Conservation (phyloP, 2,797 vertebrate species). For the Acanthornis magna region DNA sequence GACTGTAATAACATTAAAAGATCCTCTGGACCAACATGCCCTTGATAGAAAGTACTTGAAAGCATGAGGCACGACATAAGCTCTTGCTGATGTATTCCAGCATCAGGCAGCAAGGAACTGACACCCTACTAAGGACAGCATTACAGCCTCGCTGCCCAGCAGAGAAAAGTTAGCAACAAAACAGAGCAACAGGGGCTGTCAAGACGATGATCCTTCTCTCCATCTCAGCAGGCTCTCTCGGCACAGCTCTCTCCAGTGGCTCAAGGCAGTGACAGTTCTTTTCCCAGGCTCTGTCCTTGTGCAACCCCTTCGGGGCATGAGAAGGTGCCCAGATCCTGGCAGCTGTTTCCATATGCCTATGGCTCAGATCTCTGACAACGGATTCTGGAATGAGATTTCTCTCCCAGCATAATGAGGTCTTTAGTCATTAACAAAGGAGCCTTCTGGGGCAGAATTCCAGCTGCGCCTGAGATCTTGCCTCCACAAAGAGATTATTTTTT, state of each 20-base stretch:
- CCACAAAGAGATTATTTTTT: background rate
- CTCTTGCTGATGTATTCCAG: conserved; percentile 5
- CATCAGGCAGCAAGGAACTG: background rate
- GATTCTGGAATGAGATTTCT: conserved; percentile 4
- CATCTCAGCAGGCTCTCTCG: accelerated
- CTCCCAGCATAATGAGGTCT: conserved; percentile 10
- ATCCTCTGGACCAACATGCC: background rate
- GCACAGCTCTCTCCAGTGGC: background rate
- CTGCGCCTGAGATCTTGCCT: conserved; percentile 8
- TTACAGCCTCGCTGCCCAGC: background rate
- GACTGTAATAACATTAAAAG: background rate
- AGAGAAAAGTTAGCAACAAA: background rate
- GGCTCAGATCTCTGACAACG: conserved; percentile 9
- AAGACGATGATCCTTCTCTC: background rate
- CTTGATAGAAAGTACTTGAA: conserved; percentile 4
- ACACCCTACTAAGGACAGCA: background rate
- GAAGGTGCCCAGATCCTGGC: conserved; percentile 18
- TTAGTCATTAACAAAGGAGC: conserved; percentile 26
- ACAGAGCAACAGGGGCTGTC: background rate
- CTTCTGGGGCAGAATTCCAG: conserved; percentile 38
- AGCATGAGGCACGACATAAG: background rate
- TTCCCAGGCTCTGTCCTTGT: background rate
- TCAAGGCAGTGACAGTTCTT: conserved; percentile 3
- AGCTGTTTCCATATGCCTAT: background rate
- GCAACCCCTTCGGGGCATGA: background rate